Evolutionary conservation across 1,140 invertebrate genomes (phyloP), one percentile per base, ranked within the genome.

Genomic region (Gyrodactylus salaris): DNA sequence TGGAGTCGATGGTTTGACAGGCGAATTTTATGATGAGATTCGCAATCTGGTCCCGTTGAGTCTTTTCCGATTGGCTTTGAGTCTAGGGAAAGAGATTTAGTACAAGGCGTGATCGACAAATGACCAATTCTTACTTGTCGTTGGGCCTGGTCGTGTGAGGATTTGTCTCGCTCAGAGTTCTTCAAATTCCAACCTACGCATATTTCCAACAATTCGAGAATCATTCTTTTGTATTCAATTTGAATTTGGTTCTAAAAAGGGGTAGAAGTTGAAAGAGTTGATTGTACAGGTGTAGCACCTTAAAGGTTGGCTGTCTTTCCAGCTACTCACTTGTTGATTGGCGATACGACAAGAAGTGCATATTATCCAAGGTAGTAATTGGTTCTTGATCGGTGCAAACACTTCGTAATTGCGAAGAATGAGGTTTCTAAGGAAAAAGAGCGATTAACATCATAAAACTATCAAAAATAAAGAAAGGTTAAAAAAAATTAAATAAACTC

Each of bases 341-440:
- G 34, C 34, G n/a, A 54, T 54, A 54, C 34, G 34, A 54, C 34
- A 54, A 54, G 34, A 7, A 54, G 34, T 54, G n/a, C 34, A 54
- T 16, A 54, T 54, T 54, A 54, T 54, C 34, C 34, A 54, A 1
- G 70, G 70, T 25, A 71, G n/a, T 16, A 71, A 25, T 24, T 71
- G 70, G 24, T 24, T 22, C 20, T n/a, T 22, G 24, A 25, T 25
- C 26, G 21, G 70, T 19, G 25, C 25, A 25, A 24, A 71, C 1
- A 71, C 26, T 20, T 71, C 70, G 20, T 23, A 71, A 71, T 71
- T 21, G 16, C 70, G n/a, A 7, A 71, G 24, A 71, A 71, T 71
- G 1, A 71, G 23, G n/a, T 25, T 71, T 25, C 70, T 71, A 71
- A 25, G 20, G n/a, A 54, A 54, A n/a, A 54, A n/a, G 34, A 54